phyloP scores from a whole-genome alignment of 2,113 vertebrate genomes.

The Podilymbus podiceps region DNA sequence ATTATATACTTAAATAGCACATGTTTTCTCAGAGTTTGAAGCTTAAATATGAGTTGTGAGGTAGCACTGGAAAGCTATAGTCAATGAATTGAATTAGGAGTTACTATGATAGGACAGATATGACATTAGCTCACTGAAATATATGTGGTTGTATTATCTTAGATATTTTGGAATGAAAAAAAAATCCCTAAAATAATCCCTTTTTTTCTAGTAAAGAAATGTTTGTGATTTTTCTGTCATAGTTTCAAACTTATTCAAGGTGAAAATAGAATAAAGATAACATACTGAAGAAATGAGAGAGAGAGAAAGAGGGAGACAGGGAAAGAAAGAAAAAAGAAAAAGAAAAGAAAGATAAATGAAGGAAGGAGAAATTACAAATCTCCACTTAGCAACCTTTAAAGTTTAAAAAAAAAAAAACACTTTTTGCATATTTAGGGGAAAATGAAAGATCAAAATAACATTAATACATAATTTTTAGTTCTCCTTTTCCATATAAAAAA shows the following conservation, averaged over 20 bases:
- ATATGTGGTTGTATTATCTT: neutral
- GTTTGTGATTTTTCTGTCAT: neutral
- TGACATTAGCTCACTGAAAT: neutral
- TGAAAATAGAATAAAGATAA: neutral
- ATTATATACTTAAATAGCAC: slow-evolving; percentile 16
- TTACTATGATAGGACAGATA: neutral
- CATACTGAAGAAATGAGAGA: neutral
- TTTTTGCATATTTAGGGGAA: neutral
- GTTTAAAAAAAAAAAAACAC: neutral
- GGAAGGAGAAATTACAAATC: accelerated
- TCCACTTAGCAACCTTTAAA: neutral
- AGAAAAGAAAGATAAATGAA: neutral
- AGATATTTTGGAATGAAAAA: neutral
- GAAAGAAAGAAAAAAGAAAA: accelerated
- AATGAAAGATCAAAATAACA: neutral
- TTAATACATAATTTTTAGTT: neutral
- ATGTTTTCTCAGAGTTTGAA: neutral
- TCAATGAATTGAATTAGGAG: neutral
- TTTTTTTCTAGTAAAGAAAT: neutral
- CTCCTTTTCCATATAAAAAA: neutral
- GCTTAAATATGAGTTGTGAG: neutral
- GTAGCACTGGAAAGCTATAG: neutral
- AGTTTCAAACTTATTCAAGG: neutral
- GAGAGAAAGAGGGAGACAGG: too few relatives aligned
- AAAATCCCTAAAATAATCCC: accelerated